These are phyloP conservation scores for Yponomeuta plumbellus DNA, from an alignment of 2,888 invertebrate genomes.

Conservation along the genomic window DNA sequence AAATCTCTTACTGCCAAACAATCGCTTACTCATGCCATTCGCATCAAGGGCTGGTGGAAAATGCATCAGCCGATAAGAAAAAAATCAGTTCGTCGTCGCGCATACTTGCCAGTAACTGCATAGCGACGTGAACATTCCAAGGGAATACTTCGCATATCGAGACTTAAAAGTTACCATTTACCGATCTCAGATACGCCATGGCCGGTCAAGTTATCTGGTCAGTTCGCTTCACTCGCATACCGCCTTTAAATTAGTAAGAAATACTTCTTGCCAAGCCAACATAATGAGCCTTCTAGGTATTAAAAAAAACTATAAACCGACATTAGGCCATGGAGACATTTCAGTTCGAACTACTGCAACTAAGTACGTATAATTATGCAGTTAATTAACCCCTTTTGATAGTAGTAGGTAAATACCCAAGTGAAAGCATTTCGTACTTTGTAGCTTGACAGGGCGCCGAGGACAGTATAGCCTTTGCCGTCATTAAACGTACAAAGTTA, in stretches of 20 bases:
- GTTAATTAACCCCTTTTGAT: background rate
- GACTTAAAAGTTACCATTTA: conserved; percentile 73
- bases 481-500: conserved; percentile 58
- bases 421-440: background rate
- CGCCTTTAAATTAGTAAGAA: conserved; percentile 66
- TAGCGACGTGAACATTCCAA: conserved; percentile 70
- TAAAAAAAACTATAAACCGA: conserved; percentile 20
- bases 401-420: background rate
- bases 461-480: background rate
- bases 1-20: conserved; percentile 16
- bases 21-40: conserved; percentile 34
- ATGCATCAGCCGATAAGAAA: conserved; percentile 72
- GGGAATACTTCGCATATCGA: conserved; percentile 69
- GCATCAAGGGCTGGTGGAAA: conserved; percentile 72
- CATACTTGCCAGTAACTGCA: conserved; percentile 69
- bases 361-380: background rate
- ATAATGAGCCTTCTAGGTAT: conserved; percentile 44
- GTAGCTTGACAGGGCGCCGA: background rate
- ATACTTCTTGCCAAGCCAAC: conserved; percentile 55
- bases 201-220: conserved; percentile 69
- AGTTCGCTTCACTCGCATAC: conserved; percentile 66
- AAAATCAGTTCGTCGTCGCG: conserved; percentile 67
- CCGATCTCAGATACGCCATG: conserved; percentile 75
- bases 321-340: conserved; percentile 17
- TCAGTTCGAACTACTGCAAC: background rate